Conservation (phyloP, 2,113 vertebrate species). For the Isurus oxyrinchus region DNA sequence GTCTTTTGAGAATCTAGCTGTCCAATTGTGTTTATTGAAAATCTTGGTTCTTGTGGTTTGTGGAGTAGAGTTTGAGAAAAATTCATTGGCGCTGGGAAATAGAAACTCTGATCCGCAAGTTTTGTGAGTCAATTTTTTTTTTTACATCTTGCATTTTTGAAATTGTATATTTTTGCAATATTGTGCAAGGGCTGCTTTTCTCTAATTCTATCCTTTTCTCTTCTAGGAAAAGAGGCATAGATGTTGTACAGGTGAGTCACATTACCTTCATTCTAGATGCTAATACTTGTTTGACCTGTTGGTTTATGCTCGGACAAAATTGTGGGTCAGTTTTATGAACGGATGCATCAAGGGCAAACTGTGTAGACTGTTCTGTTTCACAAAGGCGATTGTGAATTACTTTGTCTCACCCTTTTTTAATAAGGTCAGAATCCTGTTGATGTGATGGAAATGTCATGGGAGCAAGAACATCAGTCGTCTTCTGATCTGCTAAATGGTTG, state of each 20-base stretch:
- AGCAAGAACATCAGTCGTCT: not conserved
- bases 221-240: constrained; percentile 89
- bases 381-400: not conserved
- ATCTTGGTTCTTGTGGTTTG: not conserved
- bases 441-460: not conserved
- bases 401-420: no score
- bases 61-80: not conserved
- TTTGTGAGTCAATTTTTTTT: not conserved
- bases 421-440: not conserved
- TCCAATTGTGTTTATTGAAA: not conserved
- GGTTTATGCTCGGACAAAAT: not conserved
- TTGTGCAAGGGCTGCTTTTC: not conserved
- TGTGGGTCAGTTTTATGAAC: not conserved
- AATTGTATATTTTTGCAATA: not conserved
- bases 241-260: constrained; percentile 87
- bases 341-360: not conserved
- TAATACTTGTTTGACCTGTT: not conserved
- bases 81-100: no score
- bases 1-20: not conserved
- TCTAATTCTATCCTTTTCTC: constrained; percentile 41
- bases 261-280: not conserved
- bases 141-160: not conserved
- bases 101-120: not conserved
- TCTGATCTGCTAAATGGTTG: not conserved
- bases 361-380: not conserved